Percentiles rank a stretch among this genome's conserved stretches.
Conservation (phyloP, 2,888 invertebrate species). For the Drosophila pseudotakahashii region DNA sequence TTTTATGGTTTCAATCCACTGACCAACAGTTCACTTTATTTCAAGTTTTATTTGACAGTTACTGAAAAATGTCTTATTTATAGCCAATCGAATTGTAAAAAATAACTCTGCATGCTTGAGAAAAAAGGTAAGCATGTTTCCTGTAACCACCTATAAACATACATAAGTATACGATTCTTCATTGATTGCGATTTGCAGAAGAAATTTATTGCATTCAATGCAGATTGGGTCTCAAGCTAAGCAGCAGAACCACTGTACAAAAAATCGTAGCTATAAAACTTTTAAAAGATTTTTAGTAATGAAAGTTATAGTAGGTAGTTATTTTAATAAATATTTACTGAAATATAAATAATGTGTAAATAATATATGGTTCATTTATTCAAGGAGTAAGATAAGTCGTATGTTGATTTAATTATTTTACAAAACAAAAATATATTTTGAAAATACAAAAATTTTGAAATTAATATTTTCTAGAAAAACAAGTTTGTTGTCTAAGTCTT, state of each 20-base stretch:
- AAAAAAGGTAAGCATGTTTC: background rate
- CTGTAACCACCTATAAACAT: conserved; percentile 14
- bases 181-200: conserved; percentile 33
- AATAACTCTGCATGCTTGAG: conserved; percentile 1
- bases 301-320: too few species aligned
- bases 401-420: too few species aligned
- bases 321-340: too few species aligned
- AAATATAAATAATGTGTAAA: too few species aligned
- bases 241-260: background rate
- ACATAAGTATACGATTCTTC: conserved; percentile 17
- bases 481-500: conserved; percentile 69
- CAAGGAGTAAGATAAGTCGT: too few species aligned
- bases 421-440: too few species aligned
- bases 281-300: background rate
- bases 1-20: background rate
- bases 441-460: too few species aligned
- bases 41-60: background rate
- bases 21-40: too few species aligned
- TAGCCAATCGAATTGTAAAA: background rate
- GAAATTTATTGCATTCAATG: conserved; percentile 30
- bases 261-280: background rate
- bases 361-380: too few species aligned
- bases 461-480: too few species aligned
- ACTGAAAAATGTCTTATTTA: conserved; percentile 14
- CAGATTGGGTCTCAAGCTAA: conserved; percentile 2